Evolutionary conservation across 2,113 vertebrate species (phyloP).

Genomic region (Trochalopteron elliotii): DNA sequence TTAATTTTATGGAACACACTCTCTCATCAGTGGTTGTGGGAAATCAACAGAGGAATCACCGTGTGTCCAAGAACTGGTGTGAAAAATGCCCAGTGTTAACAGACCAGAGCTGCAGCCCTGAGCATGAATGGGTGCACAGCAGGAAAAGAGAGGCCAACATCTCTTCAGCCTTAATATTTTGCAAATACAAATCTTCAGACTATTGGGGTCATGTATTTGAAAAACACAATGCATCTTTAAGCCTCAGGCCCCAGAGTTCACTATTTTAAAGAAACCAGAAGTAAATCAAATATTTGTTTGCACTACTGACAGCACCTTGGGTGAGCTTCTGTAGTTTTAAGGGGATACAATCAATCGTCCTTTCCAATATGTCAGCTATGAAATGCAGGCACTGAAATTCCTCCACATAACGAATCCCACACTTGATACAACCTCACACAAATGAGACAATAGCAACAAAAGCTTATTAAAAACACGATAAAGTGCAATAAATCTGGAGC

Average conservation of each 20-base stretch:
- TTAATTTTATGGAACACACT: background rate
- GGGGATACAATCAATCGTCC: background rate
- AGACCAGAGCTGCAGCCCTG: background rate
- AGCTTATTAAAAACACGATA: background rate
- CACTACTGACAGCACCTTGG: background rate
- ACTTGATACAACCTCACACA: background rate
- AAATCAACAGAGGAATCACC: background rate
- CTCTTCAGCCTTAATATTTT: background rate
- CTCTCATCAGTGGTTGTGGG: too few species aligned
- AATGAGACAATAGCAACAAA: background rate
- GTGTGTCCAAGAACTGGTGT: background rate
- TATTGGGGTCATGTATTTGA: background rate
- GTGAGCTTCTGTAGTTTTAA: background rate
- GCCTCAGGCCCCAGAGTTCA: background rate
- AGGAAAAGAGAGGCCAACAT: background rate
- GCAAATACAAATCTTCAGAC: background rate
- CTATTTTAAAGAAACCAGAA: background rate
- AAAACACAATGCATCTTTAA: background rate
- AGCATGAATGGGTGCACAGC: background rate
- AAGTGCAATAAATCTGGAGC: background rate
- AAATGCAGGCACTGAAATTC: background rate
- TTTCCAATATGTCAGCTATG: background rate
- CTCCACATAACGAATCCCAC: background rate
- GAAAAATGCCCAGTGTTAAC: background rate
- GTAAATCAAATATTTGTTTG: background rate